Base-by-base conservation (phyloP, 2,797 vertebrate genomes). In the Oryzias dopingdopingensis region DNA sequence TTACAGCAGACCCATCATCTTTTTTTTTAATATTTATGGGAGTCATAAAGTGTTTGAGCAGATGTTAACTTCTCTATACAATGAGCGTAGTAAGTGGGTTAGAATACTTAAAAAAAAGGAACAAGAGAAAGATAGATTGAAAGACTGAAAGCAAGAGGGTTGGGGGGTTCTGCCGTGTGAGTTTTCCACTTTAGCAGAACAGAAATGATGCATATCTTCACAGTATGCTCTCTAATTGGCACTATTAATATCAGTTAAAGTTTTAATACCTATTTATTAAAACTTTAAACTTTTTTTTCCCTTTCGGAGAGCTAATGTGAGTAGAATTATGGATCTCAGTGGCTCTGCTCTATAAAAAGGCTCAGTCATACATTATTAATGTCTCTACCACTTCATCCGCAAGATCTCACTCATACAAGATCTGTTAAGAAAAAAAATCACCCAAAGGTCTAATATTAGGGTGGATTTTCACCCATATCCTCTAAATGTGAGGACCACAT, bases 191-290 rank as follows among this genome's bases (percentile, higher is more conserved):
- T 64, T 51, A 75, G 63, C 73, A 74, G 62, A 70, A 72, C 82
- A 79, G 85, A 88, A 87, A 81, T 88, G 83, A 91, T 86, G 77
- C 88, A 90, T 89, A 79, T 78, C 86, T 81, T 54, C 65, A 67
- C 70, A 61, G 76, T 72, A 70, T 81, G 74, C 75, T 67, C 73
- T 85, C 88, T 90, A 91, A 91, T 91, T 89, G 89, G 41, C 17
- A 72, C 87, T 89, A 91, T 91, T 91, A 92, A 92, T 92, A 89
- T 88, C 87, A 85, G 87, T 91, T 92, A 90, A 91, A 92, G 81
- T 90, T 92, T 90, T 88, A 91, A 86, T 86, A 90, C 87, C 87
- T 91, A 91, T 92, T 91, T 91, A 91, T 91, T 89, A 90, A 87
- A 88, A 87, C 86, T 84, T 86, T 29, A 82, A 84, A 78, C 87